Evolutionary conservation across 1,140 invertebrate genomes (phyloP).

Genomic region (Caenorhabditis inopinata): DNA sequence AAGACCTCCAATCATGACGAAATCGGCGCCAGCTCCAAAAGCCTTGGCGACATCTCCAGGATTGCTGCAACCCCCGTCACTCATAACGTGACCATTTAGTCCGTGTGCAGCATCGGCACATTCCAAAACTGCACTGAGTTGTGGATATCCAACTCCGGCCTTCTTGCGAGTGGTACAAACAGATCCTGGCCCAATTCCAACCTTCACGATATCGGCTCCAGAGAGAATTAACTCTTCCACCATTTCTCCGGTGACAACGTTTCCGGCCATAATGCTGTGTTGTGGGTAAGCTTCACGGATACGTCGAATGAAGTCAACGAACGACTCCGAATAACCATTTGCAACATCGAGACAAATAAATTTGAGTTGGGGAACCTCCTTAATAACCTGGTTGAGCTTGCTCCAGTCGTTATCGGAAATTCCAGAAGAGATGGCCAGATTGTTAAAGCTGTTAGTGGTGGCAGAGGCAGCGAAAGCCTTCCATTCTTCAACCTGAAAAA

Average conservation of each 20-base stretch:
- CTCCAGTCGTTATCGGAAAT: conserved; percentile 67
- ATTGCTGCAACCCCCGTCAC: conserved; percentile 91
- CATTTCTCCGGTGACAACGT: conserved; percentile 95
- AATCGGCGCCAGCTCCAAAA: conserved; percentile 90
- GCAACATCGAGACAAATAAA: conserved; percentile 93
- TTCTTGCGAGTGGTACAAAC: conserved; percentile 91
- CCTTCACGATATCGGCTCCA: conserved; percentile 90
- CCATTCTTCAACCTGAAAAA: conserved; percentile 58
- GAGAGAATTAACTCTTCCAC: conserved; percentile 89
- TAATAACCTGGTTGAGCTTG: conserved; percentile 73
- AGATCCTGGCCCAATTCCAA: conserved; percentile 90
- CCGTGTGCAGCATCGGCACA: conserved; percentile 92
- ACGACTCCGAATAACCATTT: conserved; percentile 91
- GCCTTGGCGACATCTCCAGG: conserved; percentile 93
- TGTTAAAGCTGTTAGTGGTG: conserved; percentile 65
- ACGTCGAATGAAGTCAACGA: conserved; percentile 84
- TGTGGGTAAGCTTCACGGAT: conserved; percentile 77
- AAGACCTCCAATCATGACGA: conserved; percentile 95
- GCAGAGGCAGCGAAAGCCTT: conserved; percentile 34
- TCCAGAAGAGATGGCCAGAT: conserved; percentile 84
- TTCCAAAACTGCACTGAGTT: conserved; percentile 85
- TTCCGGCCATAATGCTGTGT: conserved; percentile 86
- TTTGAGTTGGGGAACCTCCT: conserved; percentile 73
- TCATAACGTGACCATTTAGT: conserved; percentile 79
- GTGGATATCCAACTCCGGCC: conserved; percentile 90